Percentiles rank a stretch among this genome's conserved stretches.
phyloP scores from a whole-genome alignment of 2,888 invertebrate species.

The Mystacides longicornis region DNA sequence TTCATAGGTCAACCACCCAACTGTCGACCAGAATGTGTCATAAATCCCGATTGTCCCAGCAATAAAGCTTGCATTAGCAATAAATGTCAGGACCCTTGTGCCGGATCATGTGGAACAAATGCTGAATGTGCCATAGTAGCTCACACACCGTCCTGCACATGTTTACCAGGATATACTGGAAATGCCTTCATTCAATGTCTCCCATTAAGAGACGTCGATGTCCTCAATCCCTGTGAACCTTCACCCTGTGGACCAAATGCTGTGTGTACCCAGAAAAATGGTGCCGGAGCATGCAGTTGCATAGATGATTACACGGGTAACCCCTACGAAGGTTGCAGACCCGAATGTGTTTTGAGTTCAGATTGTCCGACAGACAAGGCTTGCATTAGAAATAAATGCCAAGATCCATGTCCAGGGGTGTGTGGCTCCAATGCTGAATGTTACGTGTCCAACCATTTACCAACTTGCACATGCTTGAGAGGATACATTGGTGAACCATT shows the following conservation, averaged over 20 bases:
- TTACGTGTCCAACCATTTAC: conserved; percentile 75
- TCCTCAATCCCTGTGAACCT: conserved; percentile 70
- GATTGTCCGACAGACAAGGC: conserved; percentile 79
- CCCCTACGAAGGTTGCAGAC: conserved; percentile 79
- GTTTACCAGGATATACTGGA: conserved; percentile 67
- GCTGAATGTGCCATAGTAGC: conserved; percentile 74
- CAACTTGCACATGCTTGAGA: conserved; percentile 71
- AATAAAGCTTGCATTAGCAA: conserved; percentile 73
- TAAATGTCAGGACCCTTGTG: conserved; percentile 76
- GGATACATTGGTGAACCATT: conserved; percentile 70
- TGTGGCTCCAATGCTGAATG: conserved; percentile 81
- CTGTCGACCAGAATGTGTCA: conserved; percentile 75
- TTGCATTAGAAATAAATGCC: conserved; percentile 76
- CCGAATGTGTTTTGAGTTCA: conserved; percentile 79
- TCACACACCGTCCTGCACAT: conserved; percentile 75
- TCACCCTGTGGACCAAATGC: conserved; percentile 85
- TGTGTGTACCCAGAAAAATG: conserved; percentile 66
- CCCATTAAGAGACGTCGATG: conserved; percentile 40
- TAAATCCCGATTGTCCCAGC: conserved; percentile 72
- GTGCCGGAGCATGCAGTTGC: conserved; percentile 74
- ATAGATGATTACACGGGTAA: conserved; percentile 76
- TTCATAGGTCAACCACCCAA: conserved; percentile 75
- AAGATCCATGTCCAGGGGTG: conserved; percentile 78
- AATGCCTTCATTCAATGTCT: conserved; percentile 77
- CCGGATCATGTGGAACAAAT: conserved; percentile 72